A percentile compares a stretch with the other conserved stretches of the same genome.
phyloP scores from a whole-genome alignment of 1,140 invertebrate species.

The Heliconius nattereri region DNA sequence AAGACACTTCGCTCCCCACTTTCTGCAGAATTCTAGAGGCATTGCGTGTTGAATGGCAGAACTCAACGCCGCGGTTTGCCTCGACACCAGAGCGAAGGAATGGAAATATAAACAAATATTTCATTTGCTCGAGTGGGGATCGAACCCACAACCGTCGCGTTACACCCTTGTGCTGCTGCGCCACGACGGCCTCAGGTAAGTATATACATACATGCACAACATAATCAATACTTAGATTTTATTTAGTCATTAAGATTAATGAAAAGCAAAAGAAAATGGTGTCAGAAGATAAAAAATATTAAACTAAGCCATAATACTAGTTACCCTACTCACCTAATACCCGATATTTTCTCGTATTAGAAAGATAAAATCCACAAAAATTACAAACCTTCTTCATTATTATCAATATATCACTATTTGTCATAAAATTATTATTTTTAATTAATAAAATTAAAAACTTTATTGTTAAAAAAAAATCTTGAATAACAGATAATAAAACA shows the following conservation, averaged over 20 bases:
- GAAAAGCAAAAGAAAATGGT: background rate
- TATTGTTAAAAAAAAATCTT: background rate
- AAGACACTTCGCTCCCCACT: no score
- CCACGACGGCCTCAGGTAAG: no score
- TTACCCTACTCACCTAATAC: constrained; percentile 1
- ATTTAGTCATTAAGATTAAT: background rate
- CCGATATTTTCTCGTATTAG: background rate
- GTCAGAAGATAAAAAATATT: constrained; percentile 7
- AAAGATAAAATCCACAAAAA: background rate
- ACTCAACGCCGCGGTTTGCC: no score
- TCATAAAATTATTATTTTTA: background rate
- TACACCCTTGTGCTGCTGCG: no score
- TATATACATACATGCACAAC: no score
- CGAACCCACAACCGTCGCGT: no score
- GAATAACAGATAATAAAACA: background rate
- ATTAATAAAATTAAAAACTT: background rate
- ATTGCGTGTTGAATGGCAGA: no score
- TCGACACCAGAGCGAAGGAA: no score
- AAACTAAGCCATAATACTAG: background rate
- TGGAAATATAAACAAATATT: no score
- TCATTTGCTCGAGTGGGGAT: no score
- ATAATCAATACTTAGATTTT: background rate
- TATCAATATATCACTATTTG: background rate
- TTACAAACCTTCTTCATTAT: background rate
- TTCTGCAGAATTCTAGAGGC: no score